phyloP scores from a whole-genome alignment of 1,140 invertebrate genomes.

The Bombus waltoni region DNA sequence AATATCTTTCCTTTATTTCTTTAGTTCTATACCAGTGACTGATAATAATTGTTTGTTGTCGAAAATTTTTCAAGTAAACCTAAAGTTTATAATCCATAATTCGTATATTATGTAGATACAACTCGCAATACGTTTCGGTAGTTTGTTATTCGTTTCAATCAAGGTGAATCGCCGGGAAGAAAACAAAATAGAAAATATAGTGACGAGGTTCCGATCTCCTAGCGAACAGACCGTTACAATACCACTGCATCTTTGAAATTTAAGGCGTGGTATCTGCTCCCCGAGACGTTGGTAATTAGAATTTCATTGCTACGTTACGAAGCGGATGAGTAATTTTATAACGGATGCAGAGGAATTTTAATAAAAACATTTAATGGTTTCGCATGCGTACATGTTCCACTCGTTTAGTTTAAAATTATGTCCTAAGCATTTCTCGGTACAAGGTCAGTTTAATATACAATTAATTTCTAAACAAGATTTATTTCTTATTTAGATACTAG shows the following conservation, averaged over 20 bases:
- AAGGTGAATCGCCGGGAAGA: slow-evolving; percentile 18
- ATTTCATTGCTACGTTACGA: slow-evolving; percentile 30
- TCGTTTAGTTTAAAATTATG: not conserved
- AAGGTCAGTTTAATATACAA: not conserved
- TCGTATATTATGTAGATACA: too few species aligned
- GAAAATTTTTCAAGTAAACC: not conserved
- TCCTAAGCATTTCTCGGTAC: not conserved
- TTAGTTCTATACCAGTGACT: not conserved
- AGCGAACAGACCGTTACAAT: slow-evolving; percentile 31
- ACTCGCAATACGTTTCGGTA: not conserved
- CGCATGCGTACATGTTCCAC: not conserved
- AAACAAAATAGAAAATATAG: slow-evolving; percentile 39
- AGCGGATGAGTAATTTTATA: slow-evolving; percentile 37
- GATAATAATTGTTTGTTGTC: not conserved
- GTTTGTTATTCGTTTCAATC: slow-evolving; percentile 18
- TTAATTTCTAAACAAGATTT: not conserved
- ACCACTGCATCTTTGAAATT: slow-evolving; percentile 46
- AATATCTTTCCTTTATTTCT: not conserved
- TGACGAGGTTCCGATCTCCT: slow-evolving; percentile 3
- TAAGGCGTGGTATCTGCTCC: slow-evolving; percentile 43
- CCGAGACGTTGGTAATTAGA: slow-evolving; percentile 35
- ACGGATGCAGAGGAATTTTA: not conserved
- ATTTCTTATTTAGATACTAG: too few species aligned
- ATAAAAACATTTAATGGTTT: slow-evolving; percentile 6
- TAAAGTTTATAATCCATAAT: not conserved